Conservation (phyloP, 2,113 vertebrate genomes). For the Patagioenas fasciata region DNA sequence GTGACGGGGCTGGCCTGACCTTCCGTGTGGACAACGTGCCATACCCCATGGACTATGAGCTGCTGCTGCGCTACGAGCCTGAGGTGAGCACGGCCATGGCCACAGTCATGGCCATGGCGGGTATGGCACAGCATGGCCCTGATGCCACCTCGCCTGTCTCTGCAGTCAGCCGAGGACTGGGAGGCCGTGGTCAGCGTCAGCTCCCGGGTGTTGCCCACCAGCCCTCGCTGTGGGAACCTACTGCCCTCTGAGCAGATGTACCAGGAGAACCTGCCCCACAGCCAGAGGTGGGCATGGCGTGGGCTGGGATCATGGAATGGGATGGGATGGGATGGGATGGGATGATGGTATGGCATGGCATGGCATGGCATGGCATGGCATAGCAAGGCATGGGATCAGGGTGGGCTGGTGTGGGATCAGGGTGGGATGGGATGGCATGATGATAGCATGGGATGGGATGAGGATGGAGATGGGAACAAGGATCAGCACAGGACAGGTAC, state of each 20-base stretch:
- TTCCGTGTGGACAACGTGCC: conserved; percentile 82
- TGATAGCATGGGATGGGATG: not conserved
- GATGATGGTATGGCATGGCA: not conserved
- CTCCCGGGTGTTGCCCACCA: conserved; percentile 79
- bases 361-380: not conserved
- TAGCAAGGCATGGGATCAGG: not conserved
- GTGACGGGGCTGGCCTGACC: conserved; percentile 83
- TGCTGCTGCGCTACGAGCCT: conserved; percentile 85
- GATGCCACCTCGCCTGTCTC: not conserved
- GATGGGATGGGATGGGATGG: not conserved
- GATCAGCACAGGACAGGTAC: not conserved
- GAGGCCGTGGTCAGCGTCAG: conserved; percentile 82
- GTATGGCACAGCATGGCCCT: not conserved
- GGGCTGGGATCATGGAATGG: not conserved
- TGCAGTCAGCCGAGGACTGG: conserved; percentile 88
- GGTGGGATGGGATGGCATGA: too few relatives aligned
- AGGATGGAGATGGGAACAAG: too few relatives aligned
- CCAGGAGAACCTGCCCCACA: conserved; percentile 77
- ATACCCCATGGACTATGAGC: conserved; percentile 86
- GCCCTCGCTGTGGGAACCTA: conserved; percentile 83
- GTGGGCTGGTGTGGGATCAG: not conserved
- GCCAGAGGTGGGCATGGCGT: not conserved
- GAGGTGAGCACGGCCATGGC: conserved; percentile 71
- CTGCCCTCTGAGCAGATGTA: conserved; percentile 87
- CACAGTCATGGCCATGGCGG: fast-evolving